Base-by-base conservation (phyloP, 2,113 vertebrate genomes). In the Pelmatolapia mariae region DNA sequence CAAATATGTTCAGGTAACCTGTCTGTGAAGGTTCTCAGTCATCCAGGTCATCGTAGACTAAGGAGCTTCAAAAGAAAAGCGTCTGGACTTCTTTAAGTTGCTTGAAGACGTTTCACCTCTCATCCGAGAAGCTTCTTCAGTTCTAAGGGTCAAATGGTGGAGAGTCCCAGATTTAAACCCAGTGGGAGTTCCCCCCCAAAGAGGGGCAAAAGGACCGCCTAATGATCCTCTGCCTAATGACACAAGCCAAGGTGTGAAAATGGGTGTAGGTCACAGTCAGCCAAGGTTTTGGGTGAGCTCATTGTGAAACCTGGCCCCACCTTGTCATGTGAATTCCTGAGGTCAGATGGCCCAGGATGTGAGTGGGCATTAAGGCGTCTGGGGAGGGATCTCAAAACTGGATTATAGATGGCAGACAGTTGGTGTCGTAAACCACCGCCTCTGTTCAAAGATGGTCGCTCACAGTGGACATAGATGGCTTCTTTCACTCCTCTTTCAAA, bases 151-250 rank as follows among this genome's bases (percentile, higher is more conserved):
- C 54, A 57, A 26, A 57, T 26, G 54, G 54, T 1, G 1, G 12
- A 3, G 54, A 57, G 12, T 57, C 12, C 54, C 22, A 57, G 7
- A 26, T 56, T 0, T 13, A 26, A 56, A 0, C 54, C 22, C 0
- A 0, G 22, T 56, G 6, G 4, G 11, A 56, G 0, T 56, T 1
- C 8, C 11, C 53, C 53, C 53, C 22, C 2, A n/a, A 0, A 56
- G 22, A 56, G 22, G 53, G 53, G 0, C 2, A 7, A 7, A 56
- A 56, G n/a, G 6, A 24, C 52, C 10, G 0, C 53, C n/a, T 24
- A 0, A 24, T 24, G 53, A 54, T 54, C n/a, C n/a, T 54, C 52
- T 54, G 2, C n/a, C n/a, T 22, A 0, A 54, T 3, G 0, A 19
- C 47, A 5, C 4, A 1, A 19, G 10, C 52, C 52, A 54, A 6